Base-by-base conservation (phyloP, 2,113 vertebrate genomes). In the Hippocampus mohnikei region DNA sequence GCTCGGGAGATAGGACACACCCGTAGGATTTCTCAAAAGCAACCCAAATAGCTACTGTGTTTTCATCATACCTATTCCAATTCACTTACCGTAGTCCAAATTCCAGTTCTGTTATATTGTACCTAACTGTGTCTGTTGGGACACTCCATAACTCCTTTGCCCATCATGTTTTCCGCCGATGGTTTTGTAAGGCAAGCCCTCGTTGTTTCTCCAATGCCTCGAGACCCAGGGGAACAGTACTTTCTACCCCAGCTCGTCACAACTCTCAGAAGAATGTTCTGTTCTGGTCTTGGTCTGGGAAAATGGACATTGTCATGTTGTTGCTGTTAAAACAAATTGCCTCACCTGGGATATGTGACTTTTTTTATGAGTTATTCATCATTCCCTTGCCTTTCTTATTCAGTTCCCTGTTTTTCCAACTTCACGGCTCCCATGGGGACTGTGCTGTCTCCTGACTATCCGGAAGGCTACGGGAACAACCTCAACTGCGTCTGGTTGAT, bases 401-500 rank as follows among this genome's bases (percentile, higher is more conserved):
- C 89, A 99, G 97, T 99, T 90, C 96, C 96, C 74, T 99, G 97
- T 81, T 94, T 98, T 73, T 99, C 96, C 75, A 99, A 99, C 92
- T 99, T 99, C 84, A 99, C 96, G 23, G 95, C 95, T 46, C 94
- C 96, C 0, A 94, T 95, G 93, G 96, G 97, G 73, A 98, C 96
- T 0, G 96, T 99, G 42, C 92, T 99, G 81, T 99, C 97, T 62
- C 97, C 97, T 1, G 96, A 98, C 87, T 99, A 99, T 88, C 97
- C 97, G 48, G 96, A 99, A 66, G 96, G 96, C 55, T 99, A 99
- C 42, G 96, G 96, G 44, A 99, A 98, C 90, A 99, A 98, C 80
- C 91, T 99, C 79, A 98, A 99, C 82, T 99, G 97, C 48, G 95
- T 98, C 72, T 99, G 97, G 96, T 93, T 96, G 72, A 96, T 99